phyloP scores from a whole-genome alignment of 2,113 vertebrate species.

The Chaetorhynchus papuensis region DNA sequence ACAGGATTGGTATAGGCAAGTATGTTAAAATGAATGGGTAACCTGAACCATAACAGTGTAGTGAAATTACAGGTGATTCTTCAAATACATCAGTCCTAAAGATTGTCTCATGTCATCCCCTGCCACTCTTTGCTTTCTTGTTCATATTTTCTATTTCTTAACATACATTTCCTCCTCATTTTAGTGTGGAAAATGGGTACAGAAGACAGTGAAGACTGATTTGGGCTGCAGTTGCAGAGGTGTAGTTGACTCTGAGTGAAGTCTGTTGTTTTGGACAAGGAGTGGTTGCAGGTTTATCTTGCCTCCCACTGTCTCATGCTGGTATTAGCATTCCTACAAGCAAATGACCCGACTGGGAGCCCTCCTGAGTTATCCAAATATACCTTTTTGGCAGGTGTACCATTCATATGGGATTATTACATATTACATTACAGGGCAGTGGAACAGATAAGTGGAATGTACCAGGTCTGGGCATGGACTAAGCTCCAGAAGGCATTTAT shows the following conservation, averaged over 20 bases:
- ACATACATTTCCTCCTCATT: background rate
- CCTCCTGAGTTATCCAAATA: background rate
- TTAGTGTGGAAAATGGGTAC: background rate
- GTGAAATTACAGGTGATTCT: background rate
- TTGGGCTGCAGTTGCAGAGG: background rate
- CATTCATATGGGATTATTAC: background rate
- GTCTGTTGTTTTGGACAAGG: background rate
- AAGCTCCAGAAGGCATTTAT: background rate
- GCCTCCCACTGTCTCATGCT: background rate
- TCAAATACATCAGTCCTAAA: background rate
- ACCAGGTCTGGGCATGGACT: background rate
- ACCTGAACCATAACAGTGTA: background rate
- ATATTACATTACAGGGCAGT: background rate
- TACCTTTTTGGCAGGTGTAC: background rate
- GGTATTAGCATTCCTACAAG: background rate
- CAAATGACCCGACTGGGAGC: background rate
- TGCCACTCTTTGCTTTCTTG: background rate
- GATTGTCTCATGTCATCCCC: background rate
- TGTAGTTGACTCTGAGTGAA: background rate
- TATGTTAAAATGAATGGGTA: background rate
- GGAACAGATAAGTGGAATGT: background rate
- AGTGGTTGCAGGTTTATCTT: background rate
- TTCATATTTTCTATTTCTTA: background rate
- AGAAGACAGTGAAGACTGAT: background rate
- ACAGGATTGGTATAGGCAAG: background rate